phyloP scores from a whole-genome alignment of 2,888 invertebrate species.

The Ormyrus pomaceus region DNA sequence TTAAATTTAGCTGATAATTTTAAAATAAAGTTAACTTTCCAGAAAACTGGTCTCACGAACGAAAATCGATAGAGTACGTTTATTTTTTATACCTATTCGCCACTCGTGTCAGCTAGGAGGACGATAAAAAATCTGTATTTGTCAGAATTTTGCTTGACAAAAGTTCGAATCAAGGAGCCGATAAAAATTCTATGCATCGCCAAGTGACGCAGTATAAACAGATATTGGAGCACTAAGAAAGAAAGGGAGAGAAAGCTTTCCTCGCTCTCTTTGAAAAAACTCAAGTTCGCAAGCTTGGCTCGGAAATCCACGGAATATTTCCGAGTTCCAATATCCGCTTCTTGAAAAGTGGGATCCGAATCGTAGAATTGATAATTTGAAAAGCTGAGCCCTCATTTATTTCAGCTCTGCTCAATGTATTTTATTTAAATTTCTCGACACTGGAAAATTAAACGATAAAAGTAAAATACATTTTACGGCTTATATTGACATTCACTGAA shows the following conservation, averaged over 20 bases:
- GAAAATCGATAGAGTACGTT: background rate
- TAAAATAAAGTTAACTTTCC: too few relatives aligned
- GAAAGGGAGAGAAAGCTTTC: conserved; percentile 25
- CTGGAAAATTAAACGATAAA: too few relatives aligned
- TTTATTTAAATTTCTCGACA: background rate
- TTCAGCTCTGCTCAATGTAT: background rate
- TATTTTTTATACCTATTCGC: conserved; percentile 49
- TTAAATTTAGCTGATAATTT: background rate
- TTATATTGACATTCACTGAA: too few relatives aligned
- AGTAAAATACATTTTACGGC: too few relatives aligned
- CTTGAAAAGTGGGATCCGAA: conserved; percentile 11
- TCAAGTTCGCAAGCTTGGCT: background rate
- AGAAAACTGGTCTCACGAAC: too few relatives aligned
- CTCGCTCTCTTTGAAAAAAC: conserved; percentile 24
- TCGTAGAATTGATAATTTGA: background rate
- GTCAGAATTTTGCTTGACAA: conserved; percentile 53
- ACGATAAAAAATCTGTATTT: conserved; percentile 49
- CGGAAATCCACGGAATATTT: conserved; percentile 38
- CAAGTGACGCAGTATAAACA: conserved; percentile 56
- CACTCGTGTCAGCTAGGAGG: conserved; percentile 6
- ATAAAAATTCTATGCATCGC: conserved; percentile 58
- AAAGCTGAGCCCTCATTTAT: background rate
- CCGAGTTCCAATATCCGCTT: conserved; percentile 32
- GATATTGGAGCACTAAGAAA: conserved; percentile 19
- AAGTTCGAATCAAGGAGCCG: conserved; percentile 57